Evolutionary conservation across 2,113 vertebrate genomes (phyloP).

Genomic region (Heptranchias perlo): DNA sequence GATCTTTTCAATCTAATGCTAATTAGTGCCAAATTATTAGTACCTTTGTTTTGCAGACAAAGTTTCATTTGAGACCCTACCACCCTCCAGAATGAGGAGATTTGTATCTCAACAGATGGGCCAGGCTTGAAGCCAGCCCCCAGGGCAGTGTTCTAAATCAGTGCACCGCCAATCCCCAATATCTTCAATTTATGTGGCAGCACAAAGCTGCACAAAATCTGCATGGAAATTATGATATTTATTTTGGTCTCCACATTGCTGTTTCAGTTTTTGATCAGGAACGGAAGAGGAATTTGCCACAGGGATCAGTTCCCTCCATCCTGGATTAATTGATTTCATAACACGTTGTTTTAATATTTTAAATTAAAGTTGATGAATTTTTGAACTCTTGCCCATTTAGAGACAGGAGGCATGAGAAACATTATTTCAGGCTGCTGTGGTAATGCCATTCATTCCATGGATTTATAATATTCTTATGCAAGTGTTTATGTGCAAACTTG

Average conservation of each 20-base stretch:
- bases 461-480: not conserved
- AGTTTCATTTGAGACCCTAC: not conserved
- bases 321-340: constrained; percentile 1
- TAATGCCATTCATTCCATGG: not conserved
- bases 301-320: not conserved
- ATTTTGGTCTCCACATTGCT: not conserved
- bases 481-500: not conserved
- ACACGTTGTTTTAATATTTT: not conserved
- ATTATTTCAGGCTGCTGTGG: constrained; percentile 1
- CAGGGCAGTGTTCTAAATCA: not conserved
- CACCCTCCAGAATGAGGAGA: not conserved
- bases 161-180: not conserved
- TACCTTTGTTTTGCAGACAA: not conserved
- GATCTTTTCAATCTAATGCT: not conserved
- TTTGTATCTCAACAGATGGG: constrained; percentile 12
- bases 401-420: not conserved
- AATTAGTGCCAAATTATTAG: not conserved
- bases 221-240: constrained; percentile 16
- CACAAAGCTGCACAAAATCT: not conserved
- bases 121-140: not conserved
- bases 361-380: not conserved
- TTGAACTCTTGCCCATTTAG: constrained; percentile 25
- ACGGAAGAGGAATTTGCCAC: constrained; percentile 8
- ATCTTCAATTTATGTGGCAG: not conserved
- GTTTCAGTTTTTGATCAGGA: not conserved